These are phyloP conservation scores for Siniperca knerii DNA, from an alignment of 2,113 vertebrate species.

Conservation along the genomic window DNA sequence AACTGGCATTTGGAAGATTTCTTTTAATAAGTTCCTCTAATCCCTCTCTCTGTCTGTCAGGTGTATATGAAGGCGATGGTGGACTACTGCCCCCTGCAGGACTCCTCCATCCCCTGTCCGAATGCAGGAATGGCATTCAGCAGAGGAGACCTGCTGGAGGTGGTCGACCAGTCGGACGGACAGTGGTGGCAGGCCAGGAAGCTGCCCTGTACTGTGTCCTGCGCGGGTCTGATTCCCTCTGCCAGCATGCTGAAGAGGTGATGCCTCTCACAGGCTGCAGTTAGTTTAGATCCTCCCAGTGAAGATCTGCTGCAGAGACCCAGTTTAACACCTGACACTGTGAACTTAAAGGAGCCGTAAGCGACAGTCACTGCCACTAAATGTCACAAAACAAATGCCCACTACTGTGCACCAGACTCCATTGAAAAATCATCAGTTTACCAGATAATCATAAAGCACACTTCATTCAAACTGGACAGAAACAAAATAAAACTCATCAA, in stretches of 20 bases:
- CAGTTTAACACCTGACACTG: too few relatives aligned
- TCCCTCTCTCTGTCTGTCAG: constrained; percentile 69
- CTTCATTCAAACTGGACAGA: too few relatives aligned
- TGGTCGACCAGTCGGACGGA: constrained; percentile 91
- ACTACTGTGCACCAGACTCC: too few relatives aligned
- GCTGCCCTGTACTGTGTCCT: constrained; percentile 83
- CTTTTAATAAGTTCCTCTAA: neutral
- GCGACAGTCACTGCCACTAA: too few relatives aligned
- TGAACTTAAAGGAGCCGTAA: too few relatives aligned
- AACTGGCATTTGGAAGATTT: too few relatives aligned
- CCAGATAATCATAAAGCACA: too few relatives aligned
- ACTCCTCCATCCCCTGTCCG: constrained; percentile 90
- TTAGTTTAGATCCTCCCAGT: too few relatives aligned
- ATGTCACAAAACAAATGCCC: too few relatives aligned
- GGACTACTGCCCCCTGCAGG: constrained; percentile 91
- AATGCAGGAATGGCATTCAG: constrained; percentile 91
- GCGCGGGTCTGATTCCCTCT: constrained; percentile 93
- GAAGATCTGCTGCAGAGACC: too few relatives aligned
- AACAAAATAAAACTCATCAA: too few relatives aligned
- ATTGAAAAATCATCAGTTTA: too few relatives aligned
- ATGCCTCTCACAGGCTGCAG: constrained; percentile 7
- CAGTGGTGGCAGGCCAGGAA: constrained; percentile 96
- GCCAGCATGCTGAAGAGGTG: constrained; percentile 90
- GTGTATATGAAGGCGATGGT: constrained; percentile 91
- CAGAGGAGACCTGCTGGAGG: constrained; percentile 92